Conservation (phyloP, 2,888 invertebrate genomes). For the Archips xylosteana region DNA sequence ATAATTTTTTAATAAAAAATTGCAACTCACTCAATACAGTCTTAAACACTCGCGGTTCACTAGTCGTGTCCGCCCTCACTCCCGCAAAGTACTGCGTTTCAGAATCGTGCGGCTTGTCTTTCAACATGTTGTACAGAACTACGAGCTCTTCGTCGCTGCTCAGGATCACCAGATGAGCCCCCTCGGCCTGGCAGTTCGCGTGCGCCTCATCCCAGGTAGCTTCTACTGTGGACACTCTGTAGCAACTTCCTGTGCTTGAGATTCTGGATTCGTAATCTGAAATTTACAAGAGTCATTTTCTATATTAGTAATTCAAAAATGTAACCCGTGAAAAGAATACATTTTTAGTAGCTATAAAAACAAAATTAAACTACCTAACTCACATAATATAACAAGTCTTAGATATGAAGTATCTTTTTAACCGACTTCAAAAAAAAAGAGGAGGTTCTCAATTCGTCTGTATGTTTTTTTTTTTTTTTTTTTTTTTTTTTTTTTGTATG, state of each 20-base stretch:
- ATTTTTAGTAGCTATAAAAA: too few species aligned
- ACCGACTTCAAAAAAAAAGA: too few species aligned
- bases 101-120: background rate
- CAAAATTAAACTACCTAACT: too few species aligned
- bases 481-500: too few species aligned
- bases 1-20: background rate
- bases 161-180: background rate
- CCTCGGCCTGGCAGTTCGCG: background rate
- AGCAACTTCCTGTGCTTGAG: background rate
- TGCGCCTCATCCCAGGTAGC: background rate
- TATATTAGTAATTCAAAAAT: too few species aligned
- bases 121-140: background rate
- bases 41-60: background rate
- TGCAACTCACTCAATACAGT: background rate
- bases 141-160: background rate
- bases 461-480: too few species aligned
- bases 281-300: too few species aligned
- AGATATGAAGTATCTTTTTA: too few species aligned
- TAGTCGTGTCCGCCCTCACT: background rate
- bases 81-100: background rate
- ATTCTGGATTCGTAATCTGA: background rate
- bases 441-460: too few species aligned
- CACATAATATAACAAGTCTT: too few species aligned
- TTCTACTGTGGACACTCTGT: background rate
- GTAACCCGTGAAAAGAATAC: too few species aligned